Evolutionary conservation across 1,140 invertebrate genomes (phyloP).

Genomic region (Saccostrea echinata): DNA sequence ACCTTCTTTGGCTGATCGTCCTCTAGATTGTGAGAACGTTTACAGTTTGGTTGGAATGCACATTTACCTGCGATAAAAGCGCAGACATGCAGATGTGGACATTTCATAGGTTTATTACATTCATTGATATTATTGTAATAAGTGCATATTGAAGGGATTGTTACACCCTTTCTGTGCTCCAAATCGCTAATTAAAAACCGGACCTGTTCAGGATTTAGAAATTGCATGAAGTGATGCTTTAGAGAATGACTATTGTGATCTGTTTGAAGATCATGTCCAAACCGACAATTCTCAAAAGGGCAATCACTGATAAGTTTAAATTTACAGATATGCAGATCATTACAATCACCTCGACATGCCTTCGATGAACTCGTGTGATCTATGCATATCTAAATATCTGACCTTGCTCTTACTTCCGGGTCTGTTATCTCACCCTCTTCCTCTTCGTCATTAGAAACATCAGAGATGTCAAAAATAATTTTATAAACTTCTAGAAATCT

Average conservation of each 20-base stretch:
- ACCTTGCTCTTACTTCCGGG: not conserved
- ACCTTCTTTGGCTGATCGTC: constrained; percentile 7
- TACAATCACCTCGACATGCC: not conserved
- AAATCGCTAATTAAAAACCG: not conserved
- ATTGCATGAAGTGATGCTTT: not conserved
- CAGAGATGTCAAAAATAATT: not conserved
- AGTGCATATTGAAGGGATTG: not conserved
- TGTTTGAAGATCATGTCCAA: not conserved
- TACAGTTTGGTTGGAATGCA: not conserved
- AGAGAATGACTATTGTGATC: not conserved
- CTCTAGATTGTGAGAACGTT: not conserved
- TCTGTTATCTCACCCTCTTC: not conserved
- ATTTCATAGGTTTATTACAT: not conserved
- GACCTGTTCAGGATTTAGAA: not conserved
- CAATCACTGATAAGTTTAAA: not conserved
- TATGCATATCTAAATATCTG: not conserved
- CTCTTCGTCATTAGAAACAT: not conserved
- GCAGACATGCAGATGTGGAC: constrained; percentile 7
- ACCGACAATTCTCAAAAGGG: not conserved
- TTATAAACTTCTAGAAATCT: not conserved
- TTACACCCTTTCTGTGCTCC: constrained; percentile 2
- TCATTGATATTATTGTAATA: not conserved
- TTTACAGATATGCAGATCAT: constrained; percentile 6
- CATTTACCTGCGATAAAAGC: not conserved
- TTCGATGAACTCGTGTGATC: not conserved